Evolutionary conservation across 2,113 vertebrate species (phyloP), one percentile per base, ranked within the genome.

Genomic region (Meleagris gallopavo): DNA sequence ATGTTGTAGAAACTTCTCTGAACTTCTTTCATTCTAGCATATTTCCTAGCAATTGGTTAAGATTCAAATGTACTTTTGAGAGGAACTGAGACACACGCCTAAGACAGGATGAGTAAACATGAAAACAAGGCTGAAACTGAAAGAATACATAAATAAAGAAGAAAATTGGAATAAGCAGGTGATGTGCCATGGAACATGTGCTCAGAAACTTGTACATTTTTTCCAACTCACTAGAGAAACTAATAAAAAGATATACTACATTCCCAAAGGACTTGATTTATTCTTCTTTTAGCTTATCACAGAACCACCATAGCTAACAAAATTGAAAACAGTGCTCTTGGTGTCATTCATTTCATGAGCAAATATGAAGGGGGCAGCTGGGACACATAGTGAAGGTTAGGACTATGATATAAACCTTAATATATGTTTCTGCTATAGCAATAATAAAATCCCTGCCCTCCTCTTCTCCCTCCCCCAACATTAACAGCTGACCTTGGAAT

Each of bases 181-280:
- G 60, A 69, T 9, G 43, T 13, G 55, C 10, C 60, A 73, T 0
- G 7, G 11, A 4, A 16, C 30, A 34, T 0, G 0, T 20, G 32
- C 17, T 77, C 22, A 66, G n/a, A 86, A 66, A 25, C 17, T 17
- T 19, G 9, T 64, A 15, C 3, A 2, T 21, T 77, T 90, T 45
- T 92, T 72, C 32, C 22, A 86, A 10, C 13, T 65, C 21, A 29
- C 38, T 34, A 70, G 61, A 6, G 13, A 55, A 75, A 76, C 10
- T 12, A 85, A 43, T 50, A 66, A 64, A 83, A 50, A 67, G 5
- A 60, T 30, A 0, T 0, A 46, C 8, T 36, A 10, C 9, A 61
- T 38, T 72, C 10, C 12, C 30, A 34, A 34, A 69, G 14, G 60
- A 60, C 14, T 24, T 64, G 67, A 27, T 72, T 75, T 75, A 58